phyloP scores from a whole-genome alignment of 2,888 invertebrate species.

The Callinectes sapidus region DNA sequence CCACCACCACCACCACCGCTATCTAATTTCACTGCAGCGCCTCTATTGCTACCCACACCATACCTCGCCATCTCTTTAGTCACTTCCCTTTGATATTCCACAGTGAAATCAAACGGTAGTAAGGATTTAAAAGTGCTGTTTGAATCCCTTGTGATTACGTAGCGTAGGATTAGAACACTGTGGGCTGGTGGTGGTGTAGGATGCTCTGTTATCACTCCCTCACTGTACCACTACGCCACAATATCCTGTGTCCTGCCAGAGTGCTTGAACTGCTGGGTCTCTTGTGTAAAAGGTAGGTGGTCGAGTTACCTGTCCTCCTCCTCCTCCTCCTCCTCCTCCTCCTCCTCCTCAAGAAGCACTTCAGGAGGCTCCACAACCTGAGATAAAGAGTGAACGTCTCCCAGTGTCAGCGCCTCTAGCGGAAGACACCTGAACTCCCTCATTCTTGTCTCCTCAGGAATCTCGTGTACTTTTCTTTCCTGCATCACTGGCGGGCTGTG shows the following conservation, averaged over 20 bases:
- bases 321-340: slow-evolving; percentile 18
- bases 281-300: neutral
- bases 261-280: neutral
- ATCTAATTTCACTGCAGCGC: neutral
- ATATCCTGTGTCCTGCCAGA: neutral
- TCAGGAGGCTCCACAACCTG: slow-evolving; percentile 2
- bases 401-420: neutral
- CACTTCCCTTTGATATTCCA: no score
- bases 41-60: neutral
- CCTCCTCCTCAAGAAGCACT: neutral
- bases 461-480: neutral
- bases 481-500: neutral
- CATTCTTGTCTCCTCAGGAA: slow-evolving; percentile 16
- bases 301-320: neutral
- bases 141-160: no score
- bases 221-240: neutral
- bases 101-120: no score
- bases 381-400: neutral
- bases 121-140: no score
- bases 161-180: neutral
- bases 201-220: neutral
- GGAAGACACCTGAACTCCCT: slow-evolving; percentile 3
- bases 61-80: neutral
- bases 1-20: slow-evolving; percentile 8
- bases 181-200: neutral